These are phyloP conservation scores for Chionodraco myersi DNA, from an alignment of 2,113 vertebrate species.

Conservation along the genomic window DNA sequence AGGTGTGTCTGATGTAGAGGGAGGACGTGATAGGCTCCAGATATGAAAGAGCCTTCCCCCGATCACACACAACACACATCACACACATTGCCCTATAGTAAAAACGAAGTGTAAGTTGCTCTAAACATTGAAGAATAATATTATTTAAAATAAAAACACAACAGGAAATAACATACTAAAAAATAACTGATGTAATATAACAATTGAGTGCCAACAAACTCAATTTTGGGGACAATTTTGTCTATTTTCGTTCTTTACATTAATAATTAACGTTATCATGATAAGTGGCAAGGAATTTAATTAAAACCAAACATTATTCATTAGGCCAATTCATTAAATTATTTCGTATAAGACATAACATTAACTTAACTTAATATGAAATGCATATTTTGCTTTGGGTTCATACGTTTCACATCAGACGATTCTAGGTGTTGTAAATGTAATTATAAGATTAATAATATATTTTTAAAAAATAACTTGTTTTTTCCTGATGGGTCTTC, in stretches of 20 bases:
- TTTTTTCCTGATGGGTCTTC: neutral
- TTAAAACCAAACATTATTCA: neutral
- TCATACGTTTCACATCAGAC: neutral
- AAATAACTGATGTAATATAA: neutral
- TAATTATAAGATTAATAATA: neutral
- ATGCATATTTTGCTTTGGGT: neutral
- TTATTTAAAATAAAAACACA: neutral
- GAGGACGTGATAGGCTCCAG: conserved; percentile 76
- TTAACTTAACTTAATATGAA: neutral
- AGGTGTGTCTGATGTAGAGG: conserved; percentile 70
- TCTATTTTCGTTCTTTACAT: neutral
- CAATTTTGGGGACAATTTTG: neutral
- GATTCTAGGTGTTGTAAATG: neutral
- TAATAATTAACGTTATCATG: neutral
- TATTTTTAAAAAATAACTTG: neutral
- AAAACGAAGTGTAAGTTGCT: neutral
- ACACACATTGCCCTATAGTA: neutral
- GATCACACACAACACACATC: neutral
- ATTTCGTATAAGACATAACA: neutral
- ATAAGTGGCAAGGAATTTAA: neutral
- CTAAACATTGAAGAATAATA: neutral
- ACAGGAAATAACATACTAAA: neutral
- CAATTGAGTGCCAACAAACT: neutral
- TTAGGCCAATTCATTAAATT: neutral
- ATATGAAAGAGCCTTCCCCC: conserved; percentile 54